Evolutionary conservation across 2,888 invertebrate genomes (phyloP).

Genomic region (Sepiola atlantica): DNA sequence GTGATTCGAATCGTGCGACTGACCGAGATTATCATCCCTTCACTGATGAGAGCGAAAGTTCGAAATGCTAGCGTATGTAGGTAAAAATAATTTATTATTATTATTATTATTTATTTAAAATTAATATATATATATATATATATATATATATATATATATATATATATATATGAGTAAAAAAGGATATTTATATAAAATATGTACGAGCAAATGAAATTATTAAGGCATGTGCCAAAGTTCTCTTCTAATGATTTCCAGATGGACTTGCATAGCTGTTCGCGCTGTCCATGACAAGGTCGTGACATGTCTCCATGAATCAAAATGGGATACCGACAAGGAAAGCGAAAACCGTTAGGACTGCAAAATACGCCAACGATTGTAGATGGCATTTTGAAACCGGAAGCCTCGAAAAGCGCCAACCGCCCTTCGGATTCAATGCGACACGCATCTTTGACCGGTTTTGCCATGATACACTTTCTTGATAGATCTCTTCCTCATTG

Average conservation of each 20-base stretch:
- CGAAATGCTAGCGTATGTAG: too few relatives aligned
- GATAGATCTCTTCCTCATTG: not conserved
- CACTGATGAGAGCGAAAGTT: too few relatives aligned
- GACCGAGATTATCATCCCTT: too few relatives aligned
- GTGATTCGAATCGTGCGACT: too few relatives aligned
- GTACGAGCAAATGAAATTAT: not conserved
- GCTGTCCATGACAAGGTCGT: not conserved
- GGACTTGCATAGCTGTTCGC: not conserved
- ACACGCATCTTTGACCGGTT: not conserved
- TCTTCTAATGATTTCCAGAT: not conserved
- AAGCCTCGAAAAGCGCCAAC: not conserved
- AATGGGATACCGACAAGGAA: not conserved
- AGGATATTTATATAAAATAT: not conserved
- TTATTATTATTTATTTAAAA: too few relatives aligned
- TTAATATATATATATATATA: not conserved
- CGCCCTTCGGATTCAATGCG: not conserved
- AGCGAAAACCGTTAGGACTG: not conserved
- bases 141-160: not conserved
- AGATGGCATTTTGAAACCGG: conserved; percentile 32
- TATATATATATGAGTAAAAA: not conserved
- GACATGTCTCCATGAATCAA: conserved; percentile 10
- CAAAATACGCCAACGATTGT: not conserved
- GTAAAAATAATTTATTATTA: too few relatives aligned
- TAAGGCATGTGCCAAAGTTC: not conserved
- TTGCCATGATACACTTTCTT: not conserved